Evolutionary conservation across 2,888 invertebrate genomes (phyloP), one percentile per base, ranked within the genome.

Genomic region (Phaonia tiefii): DNA sequence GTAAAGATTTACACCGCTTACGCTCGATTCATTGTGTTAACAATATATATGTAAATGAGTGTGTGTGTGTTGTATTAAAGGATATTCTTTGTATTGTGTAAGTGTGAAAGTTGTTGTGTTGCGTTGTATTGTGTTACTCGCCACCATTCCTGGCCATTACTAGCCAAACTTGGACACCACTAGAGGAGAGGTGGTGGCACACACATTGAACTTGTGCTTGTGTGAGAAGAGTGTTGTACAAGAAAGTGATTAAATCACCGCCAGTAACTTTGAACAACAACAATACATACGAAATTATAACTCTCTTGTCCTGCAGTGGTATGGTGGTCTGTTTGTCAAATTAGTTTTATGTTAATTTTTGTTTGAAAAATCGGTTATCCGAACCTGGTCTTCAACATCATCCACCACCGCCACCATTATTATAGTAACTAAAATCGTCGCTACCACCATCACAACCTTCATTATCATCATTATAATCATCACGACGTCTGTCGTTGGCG

Each of bases 221-320:
- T 56, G 39, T n/a, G n/a, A n/a, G n/a, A n/a, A n/a, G n/a, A n/a
- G n/a, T 77, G 31, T 31, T 31, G 8, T 31, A 58, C 63, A 56
- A 44, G 73, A 73, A 70, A 76, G 84, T 83, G 84, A 85, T 85
- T 85, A 84, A 85, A 86, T 83, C 86, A 86, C 84, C 84, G 85
- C 82, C 81, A 71, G 42, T 26, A 74, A 71, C 51, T 65, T 75
- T 67, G 2, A 15, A 15, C n/a, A 46, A 46, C 17, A 51, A 54
- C 54, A 54, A 22, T 2, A 25, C 11, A 54, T 11, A 54, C 54
- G 13, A 15, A 31, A 31, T 5, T 31, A 31, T 31, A n/a, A 31
- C 31, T 31, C 31, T 31, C 8, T 31, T 31, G 22, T 46, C 17
- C 22, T 22, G 15, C 5, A 20, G 25, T 49, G 20, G 10, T 22